Evolutionary conservation across 2,113 vertebrate species (phyloP), one percentile per base, ranked within the genome.

Genomic region (Spea bombifrons): DNA sequence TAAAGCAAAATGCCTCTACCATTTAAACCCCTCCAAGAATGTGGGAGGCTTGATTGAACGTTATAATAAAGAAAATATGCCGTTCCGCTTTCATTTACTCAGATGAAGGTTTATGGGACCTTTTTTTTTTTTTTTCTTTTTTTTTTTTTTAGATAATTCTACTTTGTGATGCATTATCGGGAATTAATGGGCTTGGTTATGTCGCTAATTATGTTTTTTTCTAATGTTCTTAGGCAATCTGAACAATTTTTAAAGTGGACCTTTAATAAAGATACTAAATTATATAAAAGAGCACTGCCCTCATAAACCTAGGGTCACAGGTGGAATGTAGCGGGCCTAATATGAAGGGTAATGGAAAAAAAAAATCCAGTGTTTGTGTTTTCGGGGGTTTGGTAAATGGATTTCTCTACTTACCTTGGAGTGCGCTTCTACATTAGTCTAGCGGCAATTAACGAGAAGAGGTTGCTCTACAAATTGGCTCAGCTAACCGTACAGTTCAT

Each of bases 281-380:
- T 89, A 83, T 91, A 87, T 84, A 83, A 89, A 87, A 91, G 85
- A 81, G 71, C 81, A 77, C 78, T 88, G 86, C 71, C 82, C 81
- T 89, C 75, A 43, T 87, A 84, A 82, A 86, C 82, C 84, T 84
- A 92, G 88, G 89, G 89, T 89, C 90, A 91, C 93, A 95, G 92
- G 88, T 94, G 93, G 92, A 92, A 93, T 88, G 89, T 86, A 90
- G 88, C 83, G 87, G 86, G 83, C 84, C 87, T 92, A 92, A 95
- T 95, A 92, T 88, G 89, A 92, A 90, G 90, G 83, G 85, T 95
- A 96, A 95, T 98, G 94, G 92, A 90, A 95, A 72, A 74, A 68
- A 96, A 68, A 96, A 96, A 94, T 92, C 90, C 92, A 92, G 86
- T 92, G 88, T 89, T 91, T 91, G 87, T 86, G 85, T 86, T 90